A percentile compares a stretch with the other conserved stretches of the same genome.
Conservation (phyloP, 2,888 invertebrate species). For the Acanthopleura granulata region DNA sequence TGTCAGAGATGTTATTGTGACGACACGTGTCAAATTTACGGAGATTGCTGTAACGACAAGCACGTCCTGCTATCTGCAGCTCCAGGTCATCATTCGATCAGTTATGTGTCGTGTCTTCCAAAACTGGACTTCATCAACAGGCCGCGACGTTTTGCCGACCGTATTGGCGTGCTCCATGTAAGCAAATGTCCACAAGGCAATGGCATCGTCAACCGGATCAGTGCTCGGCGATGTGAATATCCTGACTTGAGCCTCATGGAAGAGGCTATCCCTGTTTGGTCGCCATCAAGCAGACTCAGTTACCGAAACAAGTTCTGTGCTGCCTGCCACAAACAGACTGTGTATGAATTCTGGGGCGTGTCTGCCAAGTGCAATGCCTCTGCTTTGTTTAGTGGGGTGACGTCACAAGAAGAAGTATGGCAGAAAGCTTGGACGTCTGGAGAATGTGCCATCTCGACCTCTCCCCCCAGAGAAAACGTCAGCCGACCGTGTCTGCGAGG, state of each 20-base stretch:
- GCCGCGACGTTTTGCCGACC: too few species aligned
- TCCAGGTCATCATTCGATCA: background rate
- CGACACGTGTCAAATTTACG: background rate
- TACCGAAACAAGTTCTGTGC: conserved; percentile 14
- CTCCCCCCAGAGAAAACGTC: background rate
- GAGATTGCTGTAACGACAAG: conserved; percentile 14
- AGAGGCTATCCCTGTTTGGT: background rate
- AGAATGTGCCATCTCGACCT: background rate
- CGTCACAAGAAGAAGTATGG: background rate
- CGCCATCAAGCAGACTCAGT: background rate
- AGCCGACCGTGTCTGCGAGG: background rate
- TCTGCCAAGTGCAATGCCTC: background rate
- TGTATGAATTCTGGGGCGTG: background rate
- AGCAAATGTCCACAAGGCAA: too few species aligned
- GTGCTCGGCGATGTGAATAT: background rate
- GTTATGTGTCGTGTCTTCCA: background rate
- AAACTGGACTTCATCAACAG: background rate
- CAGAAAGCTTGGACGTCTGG: background rate
- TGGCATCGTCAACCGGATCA: too few species aligned
- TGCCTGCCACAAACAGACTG: background rate
- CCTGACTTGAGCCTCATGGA: background rate
- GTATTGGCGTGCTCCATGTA: too few species aligned
- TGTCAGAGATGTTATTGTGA: background rate
- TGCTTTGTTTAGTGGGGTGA: background rate
- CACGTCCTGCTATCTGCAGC: too few species aligned